Evolutionary conservation across 2,113 vertebrate species (phyloP).

Genomic region (Struthidea cinerea): DNA sequence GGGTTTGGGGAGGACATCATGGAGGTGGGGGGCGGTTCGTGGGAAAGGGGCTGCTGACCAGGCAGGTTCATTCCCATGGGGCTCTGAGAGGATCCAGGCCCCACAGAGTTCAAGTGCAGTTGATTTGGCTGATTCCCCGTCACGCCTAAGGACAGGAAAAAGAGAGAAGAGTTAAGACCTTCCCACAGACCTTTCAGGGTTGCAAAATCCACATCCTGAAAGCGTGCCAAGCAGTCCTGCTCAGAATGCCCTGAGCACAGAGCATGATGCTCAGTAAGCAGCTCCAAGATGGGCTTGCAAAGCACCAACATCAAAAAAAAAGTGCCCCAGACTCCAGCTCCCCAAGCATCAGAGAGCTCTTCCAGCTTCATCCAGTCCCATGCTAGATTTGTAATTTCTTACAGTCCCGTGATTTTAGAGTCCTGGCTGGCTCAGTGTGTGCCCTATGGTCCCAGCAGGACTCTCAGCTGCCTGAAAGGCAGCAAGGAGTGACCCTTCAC

Average conservation of each 20-base stretch:
- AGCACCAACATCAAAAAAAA: neutral
- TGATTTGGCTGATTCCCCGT: conserved; percentile 79
- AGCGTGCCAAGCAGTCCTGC: neutral
- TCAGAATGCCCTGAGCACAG: neutral
- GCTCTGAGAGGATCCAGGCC: conserved; percentile 83
- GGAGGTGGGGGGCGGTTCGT: conserved; percentile 79
- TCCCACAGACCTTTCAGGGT: neutral
- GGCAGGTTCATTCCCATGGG: conserved; percentile 87
- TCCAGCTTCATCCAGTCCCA: neutral
- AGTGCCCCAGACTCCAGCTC: neutral
- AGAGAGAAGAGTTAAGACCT: neutral
- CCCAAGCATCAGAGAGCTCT: neutral
- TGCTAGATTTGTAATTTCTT: neutral
- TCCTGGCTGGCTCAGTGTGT: fast-evolving
- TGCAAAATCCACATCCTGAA: neutral
- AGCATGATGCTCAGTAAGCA: neutral
- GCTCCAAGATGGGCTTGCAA: neutral
- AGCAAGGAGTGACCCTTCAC: neutral
- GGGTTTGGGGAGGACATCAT: conserved; percentile 88
- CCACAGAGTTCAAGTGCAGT: conserved; percentile 84
- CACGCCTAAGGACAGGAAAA: conserved; percentile 69
- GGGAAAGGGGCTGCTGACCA: conserved; percentile 87
- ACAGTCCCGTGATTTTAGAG: neutral
- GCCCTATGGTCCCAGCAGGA: neutral
- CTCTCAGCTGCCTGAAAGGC: neutral